phyloP scores from a whole-genome alignment of 2,113 vertebrate genomes.

The Bambusicola thoracicus region DNA sequence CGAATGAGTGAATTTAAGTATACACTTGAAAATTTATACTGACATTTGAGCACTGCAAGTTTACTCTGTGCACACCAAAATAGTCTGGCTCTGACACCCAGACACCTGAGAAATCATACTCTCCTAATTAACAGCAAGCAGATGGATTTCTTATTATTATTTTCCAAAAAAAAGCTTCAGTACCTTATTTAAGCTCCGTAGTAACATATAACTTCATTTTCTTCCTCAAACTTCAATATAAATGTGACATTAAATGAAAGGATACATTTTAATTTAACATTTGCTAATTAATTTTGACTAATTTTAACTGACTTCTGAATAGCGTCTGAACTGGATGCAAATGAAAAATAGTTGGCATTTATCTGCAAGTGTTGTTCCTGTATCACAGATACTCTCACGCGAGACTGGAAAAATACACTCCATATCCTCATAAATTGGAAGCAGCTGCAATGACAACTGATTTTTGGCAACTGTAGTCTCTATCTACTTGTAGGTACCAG shows the following conservation, averaged over 20 bases:
- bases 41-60: background rate
- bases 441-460: conserved; percentile 53
- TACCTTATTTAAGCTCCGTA: background rate
- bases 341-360: conserved; percentile 52
- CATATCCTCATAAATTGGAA: conserved; percentile 49
- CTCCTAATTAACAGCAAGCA: conserved; percentile 35
- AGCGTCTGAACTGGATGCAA: conserved; percentile 64
- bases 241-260: conserved; percentile 67
- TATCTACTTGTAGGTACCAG: conserved; percentile 12
- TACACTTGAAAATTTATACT: conserved; percentile 18
- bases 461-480: conserved; percentile 46
- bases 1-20: background rate
- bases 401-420: conserved; percentile 20
- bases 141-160: background rate
- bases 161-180: conserved; percentile 24
- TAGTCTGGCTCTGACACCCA: conserved; percentile 18
- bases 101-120: conserved; percentile 50
- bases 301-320: conserved; percentile 55
- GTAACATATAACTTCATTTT: background rate
- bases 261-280: conserved; percentile 67
- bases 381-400: background rate
- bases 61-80: conserved; percentile 13
- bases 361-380: conserved; percentile 44
- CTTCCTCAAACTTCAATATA: conserved; percentile 6
- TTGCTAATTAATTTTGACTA: conserved; percentile 47